Evolutionary conservation across 2,113 vertebrate genomes (phyloP).

Genomic region (Sylvilagus bachmani): DNA sequence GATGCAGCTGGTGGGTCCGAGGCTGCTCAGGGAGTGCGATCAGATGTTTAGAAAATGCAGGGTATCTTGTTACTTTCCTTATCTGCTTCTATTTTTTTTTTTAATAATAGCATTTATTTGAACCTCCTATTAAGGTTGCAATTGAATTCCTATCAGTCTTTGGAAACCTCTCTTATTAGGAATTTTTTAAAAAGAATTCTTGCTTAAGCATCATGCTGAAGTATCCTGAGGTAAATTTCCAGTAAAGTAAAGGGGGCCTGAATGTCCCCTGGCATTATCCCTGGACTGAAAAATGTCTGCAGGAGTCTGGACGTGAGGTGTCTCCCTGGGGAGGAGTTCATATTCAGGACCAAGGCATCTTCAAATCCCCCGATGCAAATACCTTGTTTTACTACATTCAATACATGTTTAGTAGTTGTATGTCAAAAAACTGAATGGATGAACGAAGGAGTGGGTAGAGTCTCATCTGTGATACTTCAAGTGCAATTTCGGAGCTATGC

Average conservation of each 20-base stretch:
- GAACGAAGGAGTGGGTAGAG: not conserved
- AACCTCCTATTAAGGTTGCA: not conserved
- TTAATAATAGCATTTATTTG: not conserved
- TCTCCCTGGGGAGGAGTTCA: not conserved
- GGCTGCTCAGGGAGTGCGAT: not conserved
- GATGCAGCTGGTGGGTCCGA: not conserved
- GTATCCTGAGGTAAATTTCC: conserved; percentile 1
- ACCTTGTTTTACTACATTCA: not conserved
- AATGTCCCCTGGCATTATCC: not conserved
- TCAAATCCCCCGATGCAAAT: not conserved
- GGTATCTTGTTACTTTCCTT: not conserved
- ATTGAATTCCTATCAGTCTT: not conserved
- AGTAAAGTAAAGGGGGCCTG: not conserved
- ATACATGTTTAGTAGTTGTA: not conserved
- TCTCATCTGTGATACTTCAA: not conserved
- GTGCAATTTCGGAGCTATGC: not conserved
- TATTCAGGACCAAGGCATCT: not conserved
- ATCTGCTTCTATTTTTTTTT: not conserved
- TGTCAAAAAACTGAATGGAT: not conserved
- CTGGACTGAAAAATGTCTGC: not conserved
- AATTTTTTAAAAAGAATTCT: not conserved
- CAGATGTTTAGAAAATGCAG: not conserved
- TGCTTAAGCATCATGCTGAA: not conserved
- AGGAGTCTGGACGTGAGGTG: not conserved
- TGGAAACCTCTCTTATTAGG: not conserved